phyloP scores from a whole-genome alignment of 2,888 invertebrate genomes.

The Matsumyia berberina region DNA sequence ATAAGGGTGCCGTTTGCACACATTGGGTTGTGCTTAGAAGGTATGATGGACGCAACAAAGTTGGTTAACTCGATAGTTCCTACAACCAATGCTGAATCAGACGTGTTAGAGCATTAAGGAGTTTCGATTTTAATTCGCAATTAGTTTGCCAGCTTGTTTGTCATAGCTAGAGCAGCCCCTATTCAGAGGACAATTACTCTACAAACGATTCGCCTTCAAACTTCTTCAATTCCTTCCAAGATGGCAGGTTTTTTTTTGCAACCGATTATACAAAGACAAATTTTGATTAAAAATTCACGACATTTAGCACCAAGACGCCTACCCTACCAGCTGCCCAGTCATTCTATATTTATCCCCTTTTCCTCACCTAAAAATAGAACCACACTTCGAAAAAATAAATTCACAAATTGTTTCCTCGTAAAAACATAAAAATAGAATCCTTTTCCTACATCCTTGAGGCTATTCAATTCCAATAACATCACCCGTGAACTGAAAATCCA shows the following conservation, averaged over 20 bases:
- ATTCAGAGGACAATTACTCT: too few species aligned
- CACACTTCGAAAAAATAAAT: background rate
- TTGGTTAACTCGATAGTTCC: too few species aligned
- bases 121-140: too few species aligned
- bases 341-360: background rate
- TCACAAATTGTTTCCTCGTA: slow-evolving; percentile 11
- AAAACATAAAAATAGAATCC: slow-evolving; percentile 27
- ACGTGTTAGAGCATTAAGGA: too few species aligned
- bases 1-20: slow-evolving; percentile 3
- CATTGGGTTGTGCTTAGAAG: background rate
- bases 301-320: background rate
- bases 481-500: slow-evolving; percentile 37
- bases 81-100: too few species aligned
- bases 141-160: too few species aligned
- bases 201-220: too few species aligned
- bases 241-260: too few species aligned
- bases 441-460: background rate
- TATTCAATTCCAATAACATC: slow-evolving; percentile 43
- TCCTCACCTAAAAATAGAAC: background rate
- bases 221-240: background rate
- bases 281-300: background rate
- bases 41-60: too few species aligned
- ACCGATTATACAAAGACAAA: too few species aligned
- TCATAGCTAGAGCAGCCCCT: too few species aligned
- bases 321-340: too few species aligned